phyloP scores from a whole-genome alignment of 2,113 vertebrate genomes.

The Bubalus kerabau region DNA sequence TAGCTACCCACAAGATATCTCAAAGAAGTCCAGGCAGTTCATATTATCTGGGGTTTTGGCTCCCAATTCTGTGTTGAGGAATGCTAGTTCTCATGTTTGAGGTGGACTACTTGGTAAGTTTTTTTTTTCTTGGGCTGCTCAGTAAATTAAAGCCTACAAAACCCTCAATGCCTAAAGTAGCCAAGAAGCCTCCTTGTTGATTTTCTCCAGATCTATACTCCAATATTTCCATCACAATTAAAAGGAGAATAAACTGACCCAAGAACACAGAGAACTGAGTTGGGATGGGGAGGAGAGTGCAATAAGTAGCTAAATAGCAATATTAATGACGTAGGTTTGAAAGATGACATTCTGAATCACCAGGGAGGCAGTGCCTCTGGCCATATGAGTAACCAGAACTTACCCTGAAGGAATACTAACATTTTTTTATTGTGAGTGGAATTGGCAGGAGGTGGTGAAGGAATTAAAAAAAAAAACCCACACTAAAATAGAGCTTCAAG shows the following conservation, averaged over 20 bases:
- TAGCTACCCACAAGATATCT: background rate
- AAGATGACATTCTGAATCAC: background rate
- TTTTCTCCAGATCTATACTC: background rate
- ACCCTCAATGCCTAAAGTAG: background rate
- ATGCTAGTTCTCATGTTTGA: background rate
- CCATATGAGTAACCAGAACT: background rate
- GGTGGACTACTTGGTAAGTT: background rate
- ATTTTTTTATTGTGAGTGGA: background rate
- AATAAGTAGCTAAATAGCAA: background rate
- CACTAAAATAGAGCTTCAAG: background rate
- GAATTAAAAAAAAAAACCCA: background rate
- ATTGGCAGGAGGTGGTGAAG: background rate
- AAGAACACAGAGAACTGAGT: background rate
- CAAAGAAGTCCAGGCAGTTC: background rate
- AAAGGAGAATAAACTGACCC: background rate
- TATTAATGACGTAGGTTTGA: background rate
- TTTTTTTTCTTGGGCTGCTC: background rate
- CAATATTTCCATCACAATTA: background rate
- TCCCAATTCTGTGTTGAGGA: background rate
- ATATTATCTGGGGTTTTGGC: background rate
- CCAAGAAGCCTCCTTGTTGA: background rate
- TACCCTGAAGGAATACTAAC: background rate
- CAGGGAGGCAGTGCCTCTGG: background rate
- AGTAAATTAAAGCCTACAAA: background rate
- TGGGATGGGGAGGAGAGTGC: background rate